A percentile compares a stretch with the other conserved stretches of the same genome.
Conservation (phyloP, 2,113 vertebrate genomes). For the Chunga burmeisteri region DNA sequence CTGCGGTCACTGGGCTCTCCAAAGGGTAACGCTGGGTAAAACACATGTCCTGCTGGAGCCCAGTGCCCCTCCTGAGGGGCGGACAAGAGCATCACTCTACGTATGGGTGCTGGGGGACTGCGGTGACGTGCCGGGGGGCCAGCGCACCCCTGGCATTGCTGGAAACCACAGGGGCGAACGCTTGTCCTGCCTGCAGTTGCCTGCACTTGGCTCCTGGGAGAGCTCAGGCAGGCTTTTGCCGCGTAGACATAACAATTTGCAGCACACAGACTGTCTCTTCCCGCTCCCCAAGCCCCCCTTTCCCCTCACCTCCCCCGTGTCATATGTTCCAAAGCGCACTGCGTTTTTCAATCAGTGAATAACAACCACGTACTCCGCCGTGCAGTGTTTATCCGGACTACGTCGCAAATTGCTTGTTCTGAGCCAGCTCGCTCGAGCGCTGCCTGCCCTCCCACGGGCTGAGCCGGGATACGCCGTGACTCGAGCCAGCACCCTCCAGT, state of each 20-base stretch:
- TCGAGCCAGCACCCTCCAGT: background rate
- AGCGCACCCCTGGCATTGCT: accelerated
- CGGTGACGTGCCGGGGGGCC: accelerated
- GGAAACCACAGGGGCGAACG: accelerated
- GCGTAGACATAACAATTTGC: slow-evolving; percentile 2
- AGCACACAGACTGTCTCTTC: background rate
- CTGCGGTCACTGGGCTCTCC: background rate
- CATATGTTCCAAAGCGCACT: background rate
- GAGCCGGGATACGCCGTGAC: background rate
- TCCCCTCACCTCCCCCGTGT: slow-evolving; percentile 34
- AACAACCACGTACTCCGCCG: background rate
- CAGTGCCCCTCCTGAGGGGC: background rate
- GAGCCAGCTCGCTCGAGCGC: background rate
- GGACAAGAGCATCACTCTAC: accelerated
- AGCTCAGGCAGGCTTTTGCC: background rate
- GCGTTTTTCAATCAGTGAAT: background rate
- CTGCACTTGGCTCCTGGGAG: background rate
- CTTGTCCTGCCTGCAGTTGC: background rate
- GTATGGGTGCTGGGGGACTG: accelerated
- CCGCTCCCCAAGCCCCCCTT: background rate
- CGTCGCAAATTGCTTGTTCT: background rate
- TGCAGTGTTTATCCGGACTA: background rate
- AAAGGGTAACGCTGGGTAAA: background rate
- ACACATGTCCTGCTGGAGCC: background rate
- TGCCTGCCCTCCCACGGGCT: slow-evolving; percentile 33